Conservation (phyloP, 1,140 invertebrate species). For the Drosophila athabasca region DNA sequence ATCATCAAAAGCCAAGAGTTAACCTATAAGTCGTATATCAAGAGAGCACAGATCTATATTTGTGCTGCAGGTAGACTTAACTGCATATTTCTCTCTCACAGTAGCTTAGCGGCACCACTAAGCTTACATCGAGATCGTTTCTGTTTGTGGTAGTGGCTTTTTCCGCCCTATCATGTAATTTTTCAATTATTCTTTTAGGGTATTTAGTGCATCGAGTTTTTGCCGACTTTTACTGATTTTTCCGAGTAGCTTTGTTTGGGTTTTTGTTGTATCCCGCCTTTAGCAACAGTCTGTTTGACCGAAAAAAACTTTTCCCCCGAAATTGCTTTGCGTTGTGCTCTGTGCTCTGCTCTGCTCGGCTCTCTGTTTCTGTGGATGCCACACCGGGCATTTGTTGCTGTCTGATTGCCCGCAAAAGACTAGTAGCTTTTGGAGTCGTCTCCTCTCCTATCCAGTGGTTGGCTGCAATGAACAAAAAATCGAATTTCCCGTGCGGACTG, state of each 20-base stretch:
- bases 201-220: constrained; percentile 3
- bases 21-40: no score
- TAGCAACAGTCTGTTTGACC: constrained; percentile 56
- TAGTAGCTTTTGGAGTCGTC: constrained; percentile 31
- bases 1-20: no score
- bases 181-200: no score
- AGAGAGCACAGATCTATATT: no score
- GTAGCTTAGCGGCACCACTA: no score
- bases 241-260: constrained; percentile 5
- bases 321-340: constrained; percentile 47
- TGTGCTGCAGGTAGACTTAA: no score
- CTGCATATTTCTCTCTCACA: no score
- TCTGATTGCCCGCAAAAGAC: constrained; percentile 76
- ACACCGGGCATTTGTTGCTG: constrained; percentile 65
- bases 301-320: constrained; percentile 42
- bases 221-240: constrained; percentile 3
- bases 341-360: constrained; percentile 5
- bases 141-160: no score
- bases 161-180: no score
- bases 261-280: constrained; percentile 27
- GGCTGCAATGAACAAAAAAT: constrained; percentile 58
- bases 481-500: constrained; percentile 83
- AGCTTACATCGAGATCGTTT: no score
- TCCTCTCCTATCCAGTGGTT: constrained; percentile 15
- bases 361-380: not conserved